Percentiles rank a stretch among this genome's conserved stretches.
Conservation (phyloP, 1,140 invertebrate species). For the Zaprionus davidi region DNA sequence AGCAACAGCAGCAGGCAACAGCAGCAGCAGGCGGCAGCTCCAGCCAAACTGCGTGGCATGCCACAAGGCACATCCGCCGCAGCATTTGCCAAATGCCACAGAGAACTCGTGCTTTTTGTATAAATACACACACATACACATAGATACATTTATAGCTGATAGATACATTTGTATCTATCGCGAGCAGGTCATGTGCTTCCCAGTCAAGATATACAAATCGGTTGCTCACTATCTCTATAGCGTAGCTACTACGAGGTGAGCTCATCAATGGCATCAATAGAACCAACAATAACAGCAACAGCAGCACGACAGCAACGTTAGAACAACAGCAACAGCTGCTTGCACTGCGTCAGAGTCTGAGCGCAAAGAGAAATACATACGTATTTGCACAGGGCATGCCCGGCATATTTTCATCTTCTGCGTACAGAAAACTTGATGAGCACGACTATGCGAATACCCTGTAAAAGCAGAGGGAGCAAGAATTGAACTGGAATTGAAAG, state of each 20-base stretch:
- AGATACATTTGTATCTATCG: conserved; percentile 18
- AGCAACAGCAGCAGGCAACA: conserved; percentile 13
- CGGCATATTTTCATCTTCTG: not conserved
- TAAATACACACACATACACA: not conserved
- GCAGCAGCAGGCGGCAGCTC: conserved; percentile 12
- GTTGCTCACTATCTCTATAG: conserved; percentile 36
- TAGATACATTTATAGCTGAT: conserved; percentile 8
- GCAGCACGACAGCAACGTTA: not conserved
- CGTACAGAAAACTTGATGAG: not conserved
- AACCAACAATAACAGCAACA: conserved; percentile 36
- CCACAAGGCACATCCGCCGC: conserved; percentile 24
- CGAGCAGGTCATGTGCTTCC: conserved; percentile 57
- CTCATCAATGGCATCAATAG: conserved; percentile 64
- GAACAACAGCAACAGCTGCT: conserved; percentile 6
- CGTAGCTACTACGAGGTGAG: conserved; percentile 47
- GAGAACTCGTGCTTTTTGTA: conserved; percentile 23
- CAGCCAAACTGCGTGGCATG: conserved; percentile 23
- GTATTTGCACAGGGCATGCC: not conserved
- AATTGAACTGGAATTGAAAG: no score
- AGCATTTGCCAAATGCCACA: conserved; percentile 22
- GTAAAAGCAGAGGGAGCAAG: not conserved
- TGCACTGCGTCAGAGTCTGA: not conserved
- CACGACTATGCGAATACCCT: not conserved
- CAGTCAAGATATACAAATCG: conserved; percentile 51
- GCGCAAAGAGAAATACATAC: not conserved